Evolutionary conservation across 2,888 invertebrate genomes (phyloP), one percentile per base, ranked within the genome.

Genomic region (Rhamnusium bicolor): DNA sequence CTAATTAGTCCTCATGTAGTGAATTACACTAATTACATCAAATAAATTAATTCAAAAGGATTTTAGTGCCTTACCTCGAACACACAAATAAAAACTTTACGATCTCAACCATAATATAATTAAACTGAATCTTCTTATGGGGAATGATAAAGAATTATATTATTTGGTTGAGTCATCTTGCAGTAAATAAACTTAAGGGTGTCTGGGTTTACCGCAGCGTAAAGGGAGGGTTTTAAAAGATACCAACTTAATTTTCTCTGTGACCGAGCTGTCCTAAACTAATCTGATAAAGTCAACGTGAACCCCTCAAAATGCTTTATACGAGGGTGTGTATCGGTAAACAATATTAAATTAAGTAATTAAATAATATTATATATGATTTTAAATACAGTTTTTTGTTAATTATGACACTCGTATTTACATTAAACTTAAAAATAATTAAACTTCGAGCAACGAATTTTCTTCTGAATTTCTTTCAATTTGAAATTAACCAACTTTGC

Each of bases 171-270:
- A 73, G 51, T 69, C 69, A 69, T 75, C 72, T 72, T 19, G 69
- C 65, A 73, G 69, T 66, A 78, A 80, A 81, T 81, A 80, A 79
- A 79, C 80, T 80, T 74, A 76, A 73, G 78, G 81, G 76, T 71
- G 80, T 76, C 79, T 72, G 65, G 73, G 68, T 77, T 46, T 54
- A 67, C 56, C 72, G 70, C 80, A 78, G 75, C 76, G 78, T 62
- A 24, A 62, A 80, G 79, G 80, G 79, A 76, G 78, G 73, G 81
- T 74, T 82, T 83, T 80, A 80, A 81, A 81, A 84, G 83, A 84
- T 84, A 84, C 80, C 81, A 82, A 85, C 84, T 85, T 84, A 84
- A 85, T 85, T 85, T 84, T 85, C 84, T 82, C 76, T 80, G 78
- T 83, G 82, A 83, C 83, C 81, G 84, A 82, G 75, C 81, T 80